phyloP scores from a whole-genome alignment of 2,888 invertebrate species.

The Homarus gammarus region DNA sequence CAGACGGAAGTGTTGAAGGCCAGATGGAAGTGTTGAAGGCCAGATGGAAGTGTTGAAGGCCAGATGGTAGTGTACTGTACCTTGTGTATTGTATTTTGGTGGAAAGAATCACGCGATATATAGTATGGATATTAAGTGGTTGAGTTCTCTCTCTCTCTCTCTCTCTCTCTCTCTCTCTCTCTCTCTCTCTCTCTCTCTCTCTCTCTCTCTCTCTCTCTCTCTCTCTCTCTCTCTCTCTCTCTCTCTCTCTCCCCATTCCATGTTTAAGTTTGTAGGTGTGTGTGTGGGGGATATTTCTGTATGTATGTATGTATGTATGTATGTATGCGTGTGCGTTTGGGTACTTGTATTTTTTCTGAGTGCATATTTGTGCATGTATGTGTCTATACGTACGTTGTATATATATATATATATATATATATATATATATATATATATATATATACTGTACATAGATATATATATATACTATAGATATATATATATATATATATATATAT shows the following conservation, averaged over 20 bases:
- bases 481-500: not conserved
- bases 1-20: too few species aligned
- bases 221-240: conserved; percentile 8
- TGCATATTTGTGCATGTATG: conserved; percentile 16
- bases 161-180: not conserved
- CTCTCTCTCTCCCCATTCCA: not conserved
- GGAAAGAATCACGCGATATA: too few species aligned
- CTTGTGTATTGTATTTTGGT: too few species aligned
- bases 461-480: conserved; percentile 20
- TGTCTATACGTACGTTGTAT: not conserved
- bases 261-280: conserved; percentile 1
- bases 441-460: not conserved
- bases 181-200: too few species aligned
- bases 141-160: not conserved
- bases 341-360: not conserved
- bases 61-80: too few species aligned
- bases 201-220: not conserved
- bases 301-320: conserved; percentile 23
- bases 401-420: not conserved
- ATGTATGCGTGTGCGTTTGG: conserved; percentile 9
- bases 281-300: not conserved
- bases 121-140: too few species aligned
- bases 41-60: too few species aligned
- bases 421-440: not conserved
- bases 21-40: too few species aligned